Evolutionary conservation across 1,140 invertebrate genomes (phyloP), one percentile per base, ranked within the genome.

Genomic region (Caerostris darwini): DNA sequence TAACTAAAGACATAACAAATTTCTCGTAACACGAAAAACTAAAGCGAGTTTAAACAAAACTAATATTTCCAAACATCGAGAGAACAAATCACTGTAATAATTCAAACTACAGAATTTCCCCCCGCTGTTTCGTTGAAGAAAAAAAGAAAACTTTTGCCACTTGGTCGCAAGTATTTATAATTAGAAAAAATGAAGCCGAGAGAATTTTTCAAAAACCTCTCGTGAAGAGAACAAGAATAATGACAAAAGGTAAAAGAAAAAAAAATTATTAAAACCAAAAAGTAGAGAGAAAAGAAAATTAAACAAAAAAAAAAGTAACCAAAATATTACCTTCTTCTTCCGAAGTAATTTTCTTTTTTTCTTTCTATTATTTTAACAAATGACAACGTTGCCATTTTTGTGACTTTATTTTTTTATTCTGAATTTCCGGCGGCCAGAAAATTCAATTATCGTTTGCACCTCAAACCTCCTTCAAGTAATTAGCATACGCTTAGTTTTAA

Each of bases 391-490:
- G 58, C 59, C 71, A 64, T 82, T 58, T 91, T 71, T 85, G n/a
- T 85, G 17, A 57, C 82, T 85, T 56, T 56, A 64, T 92, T 85
- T 92, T 59, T 50, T 57, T 7, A n/a, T 7, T 88, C 61, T n/a
- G n/a, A 53, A 50, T 34, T 58, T 81, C 10, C 71, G 14, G n/a
- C 67, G 7, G 57, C 17, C 82, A n/a, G 90, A 92, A 92, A 92
- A 92, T 92, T 92, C 90, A 92, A 92, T 92, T 92, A 92, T 85
- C 77, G 90, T 92, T 85, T 92, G 57, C 81, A 81, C 90, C 12
- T n/a, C 61, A 57, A 19, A 92, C 90, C 34, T 92, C 81, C 81
- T 92, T 85, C 81, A 67, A 85, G 90, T 92, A 92, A 92, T 92
- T 92, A 92, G 81, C 61, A 67, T 85, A 64, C 17, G 53, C 90